phyloP scores from a whole-genome alignment of 2,797 vertebrate species.

The Eidolon dupreanum region DNA sequence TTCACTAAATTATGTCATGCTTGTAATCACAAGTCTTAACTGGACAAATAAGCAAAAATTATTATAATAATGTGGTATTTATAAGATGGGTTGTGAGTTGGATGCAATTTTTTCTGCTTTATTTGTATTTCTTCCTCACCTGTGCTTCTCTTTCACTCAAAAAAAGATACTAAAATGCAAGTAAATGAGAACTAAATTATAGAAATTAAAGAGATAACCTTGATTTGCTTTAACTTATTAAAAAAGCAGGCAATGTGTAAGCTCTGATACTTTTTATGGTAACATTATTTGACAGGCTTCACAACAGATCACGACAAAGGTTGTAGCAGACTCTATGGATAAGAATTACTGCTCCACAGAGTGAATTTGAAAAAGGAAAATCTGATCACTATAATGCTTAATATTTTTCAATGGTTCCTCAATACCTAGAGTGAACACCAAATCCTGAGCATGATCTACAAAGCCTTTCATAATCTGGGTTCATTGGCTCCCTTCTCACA shows the following conservation, averaged over 20 bases:
- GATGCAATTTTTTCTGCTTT: neutral
- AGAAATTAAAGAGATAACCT: neutral
- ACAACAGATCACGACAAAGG: neutral
- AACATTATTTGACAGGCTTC: slow-evolving; percentile 20
- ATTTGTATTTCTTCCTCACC: slow-evolving; percentile 19
- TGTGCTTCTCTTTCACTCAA: slow-evolving; percentile 32
- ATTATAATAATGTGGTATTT: slow-evolving; percentile 3
- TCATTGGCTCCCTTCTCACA: neutral
- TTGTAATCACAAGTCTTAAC: slow-evolving; percentile 38
- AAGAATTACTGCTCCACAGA: neutral
- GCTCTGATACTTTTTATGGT: neutral
- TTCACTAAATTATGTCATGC: neutral
- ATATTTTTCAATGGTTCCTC: neutral
- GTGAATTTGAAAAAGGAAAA: slow-evolving; percentile 45
- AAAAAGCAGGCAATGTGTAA: slow-evolving; percentile 12
- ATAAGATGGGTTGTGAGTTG: neutral
- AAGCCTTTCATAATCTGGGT: neutral
- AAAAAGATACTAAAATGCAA: slow-evolving; percentile 24
- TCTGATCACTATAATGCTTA: neutral
- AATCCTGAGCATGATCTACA: neutral
- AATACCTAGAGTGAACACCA: neutral
- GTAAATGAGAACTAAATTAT: neutral
- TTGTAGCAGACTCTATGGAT: neutral
- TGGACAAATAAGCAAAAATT: neutral
- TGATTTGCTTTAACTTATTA: neutral